Evolutionary conservation across 1,140 invertebrate genomes (phyloP).

Genomic region (Armadillidium nasatum): DNA sequence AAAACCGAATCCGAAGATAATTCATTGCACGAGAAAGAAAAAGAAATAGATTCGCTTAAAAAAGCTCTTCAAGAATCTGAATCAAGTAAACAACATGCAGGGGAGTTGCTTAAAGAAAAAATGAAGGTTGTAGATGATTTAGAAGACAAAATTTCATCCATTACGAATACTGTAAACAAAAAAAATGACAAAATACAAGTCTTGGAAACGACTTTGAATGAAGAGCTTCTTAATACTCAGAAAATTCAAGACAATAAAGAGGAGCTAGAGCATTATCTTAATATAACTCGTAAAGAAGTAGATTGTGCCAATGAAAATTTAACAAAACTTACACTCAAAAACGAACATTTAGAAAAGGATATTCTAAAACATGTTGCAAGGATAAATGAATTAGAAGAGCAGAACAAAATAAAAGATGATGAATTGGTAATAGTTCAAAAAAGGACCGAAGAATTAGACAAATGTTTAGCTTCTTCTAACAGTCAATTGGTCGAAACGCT

Average conservation of each 20-base stretch:
- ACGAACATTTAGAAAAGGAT: neutral
- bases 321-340: neutral
- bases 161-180: neutral
- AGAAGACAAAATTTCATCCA: neutral
- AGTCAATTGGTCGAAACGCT: neutral
- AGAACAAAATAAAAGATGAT: neutral
- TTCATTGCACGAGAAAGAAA: neutral
- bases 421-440: neutral
- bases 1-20: no score
- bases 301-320: neutral
- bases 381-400: conserved; percentile 3
- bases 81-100: neutral
- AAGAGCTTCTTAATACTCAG: no score
- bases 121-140: neutral
- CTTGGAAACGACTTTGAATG: no score
- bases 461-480: neutral
- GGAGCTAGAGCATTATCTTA: neutral
- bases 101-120: neutral
- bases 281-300: neutral
- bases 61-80: neutral
- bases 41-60: neutral
- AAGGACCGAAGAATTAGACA: conserved; percentile 4
- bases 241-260: no score
- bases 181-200: neutral
- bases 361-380: neutral